Conservation (phyloP, 2,888 invertebrate genomes). For the Callyntrura guangdongensis region DNA sequence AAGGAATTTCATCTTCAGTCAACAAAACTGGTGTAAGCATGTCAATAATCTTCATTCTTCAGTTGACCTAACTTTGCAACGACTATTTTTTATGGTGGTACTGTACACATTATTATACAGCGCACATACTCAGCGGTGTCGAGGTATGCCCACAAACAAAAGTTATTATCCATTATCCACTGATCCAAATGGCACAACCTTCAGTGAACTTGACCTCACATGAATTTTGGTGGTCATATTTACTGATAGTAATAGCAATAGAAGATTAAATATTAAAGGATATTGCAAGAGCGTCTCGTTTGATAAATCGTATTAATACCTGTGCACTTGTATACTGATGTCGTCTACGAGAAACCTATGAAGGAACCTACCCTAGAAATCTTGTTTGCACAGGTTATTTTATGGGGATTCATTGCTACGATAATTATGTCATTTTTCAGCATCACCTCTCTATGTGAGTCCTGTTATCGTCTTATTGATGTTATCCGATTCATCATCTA, state of each 20-base stretch:
- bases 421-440: slow-evolving; percentile 63
- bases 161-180: background rate
- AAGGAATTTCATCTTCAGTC: background rate
- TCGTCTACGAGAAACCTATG: background rate
- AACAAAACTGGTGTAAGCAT: slow-evolving; percentile 33
- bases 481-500: slow-evolving; percentile 30
- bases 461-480: slow-evolving; percentile 35
- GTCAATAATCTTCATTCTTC: slow-evolving; percentile 21
- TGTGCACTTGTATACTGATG: background rate
- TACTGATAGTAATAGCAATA: background rate
- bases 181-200: slow-evolving; percentile 79
- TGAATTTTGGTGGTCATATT: slow-evolving; percentile 30
- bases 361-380: background rate
- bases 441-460: slow-evolving; percentile 28
- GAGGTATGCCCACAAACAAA: background rate
- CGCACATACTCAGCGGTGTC: background rate
- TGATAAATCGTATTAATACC: background rate
- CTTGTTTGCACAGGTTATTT: slow-evolving; percentile 11
- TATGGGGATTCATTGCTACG: background rate
- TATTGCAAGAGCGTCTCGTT: too few species aligned
- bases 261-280: background rate
- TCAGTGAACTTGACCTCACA: slow-evolving; percentile 84
- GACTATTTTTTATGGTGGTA: background rate
- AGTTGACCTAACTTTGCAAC: slow-evolving; percentile 60
- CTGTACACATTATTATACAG: background rate